Conservation (phyloP, 2,113 vertebrate species). For the Solea solea region DNA sequence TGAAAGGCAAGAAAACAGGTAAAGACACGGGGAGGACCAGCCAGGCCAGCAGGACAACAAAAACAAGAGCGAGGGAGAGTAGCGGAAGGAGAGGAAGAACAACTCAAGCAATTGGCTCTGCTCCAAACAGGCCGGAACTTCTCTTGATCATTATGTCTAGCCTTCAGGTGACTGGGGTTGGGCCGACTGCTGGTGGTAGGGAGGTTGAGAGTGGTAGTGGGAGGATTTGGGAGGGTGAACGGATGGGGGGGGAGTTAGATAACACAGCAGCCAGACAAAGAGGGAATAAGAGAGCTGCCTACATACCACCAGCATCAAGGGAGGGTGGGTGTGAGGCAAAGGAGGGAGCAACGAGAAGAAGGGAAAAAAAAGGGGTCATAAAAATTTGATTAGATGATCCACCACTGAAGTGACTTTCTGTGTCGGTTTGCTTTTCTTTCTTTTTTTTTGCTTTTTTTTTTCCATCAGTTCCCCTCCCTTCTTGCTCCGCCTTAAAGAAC, state of each 20-base stretch:
- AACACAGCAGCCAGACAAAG: conserved; percentile 93
- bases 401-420: conserved; percentile 84
- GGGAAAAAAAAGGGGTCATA: conserved; percentile 78
- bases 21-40: conserved; percentile 39
- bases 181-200: conserved; percentile 84
- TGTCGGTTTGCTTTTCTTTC: conserved; percentile 67
- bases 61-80: conserved; percentile 11
- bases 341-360: conserved; percentile 53
- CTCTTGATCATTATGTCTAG: conserved; percentile 96
- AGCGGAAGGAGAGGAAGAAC: conserved; percentile 54
- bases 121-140: conserved; percentile 90
- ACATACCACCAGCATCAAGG: conserved; percentile 76
- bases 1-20: conserved; percentile 24
- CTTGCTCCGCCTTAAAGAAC: conserved; percentile 72
- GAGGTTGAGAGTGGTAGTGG: conserved; percentile 67
- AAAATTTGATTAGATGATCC: conserved; percentile 80
- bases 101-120: conserved; percentile 80
- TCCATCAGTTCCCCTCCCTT: conserved; percentile 54
- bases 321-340: conserved; percentile 54
- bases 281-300: conserved; percentile 74
- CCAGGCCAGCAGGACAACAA: conserved; percentile 17
- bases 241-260: conserved; percentile 80
- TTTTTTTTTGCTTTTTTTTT: conserved; percentile 5
- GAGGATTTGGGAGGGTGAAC: conserved; percentile 67
- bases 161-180: conserved; percentile 94